Evolutionary conservation across 2,797 vertebrate species (phyloP), one percentile per base, ranked within the genome.

Genomic region (Spondyliosoma cantharus): DNA sequence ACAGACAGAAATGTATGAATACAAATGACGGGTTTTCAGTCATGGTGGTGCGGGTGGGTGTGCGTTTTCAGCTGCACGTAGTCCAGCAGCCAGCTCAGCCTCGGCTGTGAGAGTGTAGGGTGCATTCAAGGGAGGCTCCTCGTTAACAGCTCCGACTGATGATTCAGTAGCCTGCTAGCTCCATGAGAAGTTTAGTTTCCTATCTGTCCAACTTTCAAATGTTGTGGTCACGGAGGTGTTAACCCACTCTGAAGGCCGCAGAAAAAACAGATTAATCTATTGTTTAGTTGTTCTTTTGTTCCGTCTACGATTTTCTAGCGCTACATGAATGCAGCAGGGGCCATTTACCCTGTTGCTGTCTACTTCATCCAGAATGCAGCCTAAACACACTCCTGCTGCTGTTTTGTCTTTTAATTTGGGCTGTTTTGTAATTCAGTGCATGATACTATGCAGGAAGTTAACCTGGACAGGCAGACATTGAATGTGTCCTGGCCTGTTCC

Each of bases 31-130:
- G 67, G 4, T 76, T 60, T 52, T 64, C 42, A 3, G 20, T 69
- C 14, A 20, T 71, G 65, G 56, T 22, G 63, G n/a, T 42, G 50
- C 37, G 27, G 65, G 87, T 76, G 83, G 71, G 86, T 67, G 90
- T 86, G 89, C 90, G 92, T 91, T 91, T 65, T 32, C 71, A 70
- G 63, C 83, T 1, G 94, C 95, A 96, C 95, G 95, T 96, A 95
- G 88, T 53, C 89, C 76, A 64, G 16, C 67, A 27, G 61, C 8
- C 72, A 3, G 76, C 6, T n/a, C 68, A 25, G 78, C 59, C 45
- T 59, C 71, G 25, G 20, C 79, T 59, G 70, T 52, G 60, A 50
- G 9, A 48, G 65, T 3, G 64, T 43, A 22, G 2, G 90, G 9
- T 89, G 88, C 87, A 2, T 93, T 94, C 80, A 87, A 15, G 80